Evolutionary conservation across 2,888 invertebrate genomes (phyloP).

Genomic region (Dysmachus trigonus): DNA sequence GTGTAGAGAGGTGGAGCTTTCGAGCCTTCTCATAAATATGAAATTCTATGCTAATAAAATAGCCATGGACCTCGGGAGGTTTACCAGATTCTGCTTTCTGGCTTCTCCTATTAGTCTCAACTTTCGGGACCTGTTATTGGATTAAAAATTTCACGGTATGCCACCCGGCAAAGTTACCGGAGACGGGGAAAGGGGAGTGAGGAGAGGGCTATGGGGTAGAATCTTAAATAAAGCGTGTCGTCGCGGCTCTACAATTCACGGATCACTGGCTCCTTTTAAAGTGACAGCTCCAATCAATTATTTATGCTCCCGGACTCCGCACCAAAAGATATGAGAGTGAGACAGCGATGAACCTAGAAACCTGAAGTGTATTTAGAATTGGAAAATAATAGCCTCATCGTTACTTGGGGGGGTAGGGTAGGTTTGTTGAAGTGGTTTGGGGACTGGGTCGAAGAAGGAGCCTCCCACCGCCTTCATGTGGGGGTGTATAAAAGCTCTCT

Average conservation of each 20-base stretch:
- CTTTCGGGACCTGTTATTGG: constrained; percentile 33
- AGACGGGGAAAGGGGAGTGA: no score
- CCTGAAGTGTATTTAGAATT: not conserved
- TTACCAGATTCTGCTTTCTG: constrained; percentile 10
- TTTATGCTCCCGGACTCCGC: not conserved
- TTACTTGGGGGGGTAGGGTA: not conserved
- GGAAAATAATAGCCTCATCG: not conserved
- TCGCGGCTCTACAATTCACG: constrained; percentile 1
- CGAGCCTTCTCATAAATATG: constrained; percentile 33
- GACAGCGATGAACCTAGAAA: not conserved
- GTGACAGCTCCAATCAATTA: constrained; percentile 11
- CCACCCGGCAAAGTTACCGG: constrained; percentile 8
- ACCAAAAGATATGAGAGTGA: no score
- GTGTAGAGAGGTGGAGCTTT: not conserved
- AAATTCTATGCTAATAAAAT: constrained; percentile 36
- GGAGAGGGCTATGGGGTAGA: no score
- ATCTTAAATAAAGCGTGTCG: constrained; percentile 24
- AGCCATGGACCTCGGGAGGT: constrained; percentile 28
- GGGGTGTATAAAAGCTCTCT: no score
- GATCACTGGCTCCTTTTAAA: not conserved
- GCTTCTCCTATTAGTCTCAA: constrained; percentile 21
- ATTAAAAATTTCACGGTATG: constrained; percentile 40
- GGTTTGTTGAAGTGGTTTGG: no score
- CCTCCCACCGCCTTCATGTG: not conserved
- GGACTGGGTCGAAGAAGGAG: not conserved